These are phyloP conservation scores for Vicugna pacos DNA, from an alignment of 2,113 vertebrate genomes.

Conservation along the genomic window DNA sequence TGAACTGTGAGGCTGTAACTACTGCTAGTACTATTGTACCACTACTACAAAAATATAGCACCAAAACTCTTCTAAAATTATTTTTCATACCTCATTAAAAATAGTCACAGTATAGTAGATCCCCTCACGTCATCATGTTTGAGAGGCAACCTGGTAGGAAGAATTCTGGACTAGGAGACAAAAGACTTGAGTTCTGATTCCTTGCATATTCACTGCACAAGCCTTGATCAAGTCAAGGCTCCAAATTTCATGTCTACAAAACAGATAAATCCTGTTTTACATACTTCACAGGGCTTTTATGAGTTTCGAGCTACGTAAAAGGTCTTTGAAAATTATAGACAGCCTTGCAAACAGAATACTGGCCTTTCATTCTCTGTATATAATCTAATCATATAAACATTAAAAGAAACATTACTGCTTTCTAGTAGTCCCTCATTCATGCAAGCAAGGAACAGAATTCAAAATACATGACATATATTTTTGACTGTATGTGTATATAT, in stretches of 20 bases:
- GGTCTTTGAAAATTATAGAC: not conserved
- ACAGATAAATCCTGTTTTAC: not conserved
- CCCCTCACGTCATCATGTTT: not conserved
- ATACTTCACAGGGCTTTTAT: not conserved
- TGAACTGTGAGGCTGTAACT: not conserved
- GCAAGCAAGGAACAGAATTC: not conserved
- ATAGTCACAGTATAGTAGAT: not conserved
- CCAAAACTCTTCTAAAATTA: not conserved
- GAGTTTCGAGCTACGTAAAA: not conserved
- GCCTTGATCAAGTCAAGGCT: not conserved
- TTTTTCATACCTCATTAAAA: not conserved
- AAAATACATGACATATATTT: not conserved
- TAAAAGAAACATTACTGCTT: not conserved
- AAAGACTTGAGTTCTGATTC: not conserved
- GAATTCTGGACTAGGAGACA: not conserved
- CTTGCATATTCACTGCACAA: not conserved
- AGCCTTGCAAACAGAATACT: not conserved
- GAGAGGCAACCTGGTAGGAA: not conserved
- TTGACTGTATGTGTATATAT: not conserved
- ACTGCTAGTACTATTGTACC: not conserved
- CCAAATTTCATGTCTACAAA: not conserved
- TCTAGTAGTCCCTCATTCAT: not conserved
- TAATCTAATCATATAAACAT: not conserved
- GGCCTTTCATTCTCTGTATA: not conserved
- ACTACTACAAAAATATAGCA: not conserved